A percentile compares a stretch with the other conserved stretches of the same genome.
Conservation (phyloP, 2,113 vertebrate genomes). For the Leptobrachium ailaonicum region DNA sequence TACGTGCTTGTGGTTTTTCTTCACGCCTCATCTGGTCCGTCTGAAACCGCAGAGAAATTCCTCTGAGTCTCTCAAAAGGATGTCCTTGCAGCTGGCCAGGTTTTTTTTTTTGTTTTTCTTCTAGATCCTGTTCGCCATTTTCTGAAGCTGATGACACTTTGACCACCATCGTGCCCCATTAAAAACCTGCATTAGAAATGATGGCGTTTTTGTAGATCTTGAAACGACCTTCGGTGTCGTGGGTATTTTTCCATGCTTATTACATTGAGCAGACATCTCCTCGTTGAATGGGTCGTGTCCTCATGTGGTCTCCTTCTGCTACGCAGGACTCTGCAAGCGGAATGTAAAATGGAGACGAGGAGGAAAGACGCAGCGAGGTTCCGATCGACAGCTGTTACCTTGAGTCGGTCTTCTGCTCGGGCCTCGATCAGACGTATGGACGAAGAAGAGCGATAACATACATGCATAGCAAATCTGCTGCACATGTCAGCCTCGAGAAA, state of each 20-base stretch:
- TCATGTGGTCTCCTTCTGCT: slow-evolving; percentile 8
- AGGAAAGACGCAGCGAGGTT: background rate
- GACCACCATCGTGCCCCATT: too few relatives aligned
- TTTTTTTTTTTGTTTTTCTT: too few relatives aligned
- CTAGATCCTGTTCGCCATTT: too few relatives aligned
- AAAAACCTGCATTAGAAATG: too few relatives aligned
- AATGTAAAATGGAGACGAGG: slow-evolving; percentile 5
- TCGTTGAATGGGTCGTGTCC: slow-evolving; percentile 12
- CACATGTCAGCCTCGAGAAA: background rate
- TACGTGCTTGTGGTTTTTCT: too few relatives aligned
- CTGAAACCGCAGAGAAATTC: too few relatives aligned
- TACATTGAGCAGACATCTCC: background rate
- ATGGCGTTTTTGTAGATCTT: background rate
- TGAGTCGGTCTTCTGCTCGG: slow-evolving; percentile 3
- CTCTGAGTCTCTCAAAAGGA: too few relatives aligned
- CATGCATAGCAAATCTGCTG: background rate
- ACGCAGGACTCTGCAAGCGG: background rate
- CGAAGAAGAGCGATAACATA: background rate
- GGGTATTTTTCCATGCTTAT: background rate
- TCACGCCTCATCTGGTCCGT: too few relatives aligned
- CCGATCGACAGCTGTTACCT: slow-evolving; percentile 18
- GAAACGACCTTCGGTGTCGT: background rate
- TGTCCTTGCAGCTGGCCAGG: too few relatives aligned
- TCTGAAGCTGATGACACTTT: too few relatives aligned
- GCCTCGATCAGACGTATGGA: background rate